A percentile compares a stretch with the other conserved stretches of the same genome.
These are phyloP conservation scores for Rhinolophus sinicus DNA, from an alignment of 2,113 vertebrate species.

Conservation along the genomic window DNA sequence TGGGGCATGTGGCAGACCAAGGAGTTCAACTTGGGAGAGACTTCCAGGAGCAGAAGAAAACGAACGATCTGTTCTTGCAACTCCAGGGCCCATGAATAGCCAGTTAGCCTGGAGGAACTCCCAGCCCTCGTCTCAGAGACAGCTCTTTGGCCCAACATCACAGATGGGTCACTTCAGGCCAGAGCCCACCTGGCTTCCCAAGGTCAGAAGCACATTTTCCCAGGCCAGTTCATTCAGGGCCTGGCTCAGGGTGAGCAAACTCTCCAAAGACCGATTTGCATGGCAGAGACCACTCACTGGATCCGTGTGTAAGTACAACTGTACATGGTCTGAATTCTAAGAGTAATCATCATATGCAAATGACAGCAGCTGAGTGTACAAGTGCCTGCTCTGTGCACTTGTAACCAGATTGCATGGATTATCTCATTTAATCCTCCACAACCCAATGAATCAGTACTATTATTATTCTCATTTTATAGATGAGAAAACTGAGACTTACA, in stretches of 20 bases:
- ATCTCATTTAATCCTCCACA: neutral
- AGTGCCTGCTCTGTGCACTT: neutral
- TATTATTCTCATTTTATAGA: neutral
- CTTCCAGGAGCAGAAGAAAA: conserved; percentile 1
- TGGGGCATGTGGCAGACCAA: neutral
- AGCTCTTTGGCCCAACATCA: neutral
- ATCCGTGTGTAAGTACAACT: neutral
- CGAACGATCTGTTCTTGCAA: neutral
- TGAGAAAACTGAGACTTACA: conserved; percentile 25
- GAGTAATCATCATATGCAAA: neutral
- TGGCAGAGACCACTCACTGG: neutral
- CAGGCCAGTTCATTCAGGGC: neutral
- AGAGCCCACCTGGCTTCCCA: neutral
- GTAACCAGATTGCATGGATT: neutral
- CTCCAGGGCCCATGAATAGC: neutral
- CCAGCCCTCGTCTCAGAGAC: neutral
- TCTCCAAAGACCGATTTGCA: neutral
- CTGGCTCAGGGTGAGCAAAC: neutral
- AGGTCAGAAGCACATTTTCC: neutral
- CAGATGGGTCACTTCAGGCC: neutral
- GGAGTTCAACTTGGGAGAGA: conserved; percentile 16
- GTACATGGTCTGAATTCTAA: neutral
- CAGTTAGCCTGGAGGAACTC: neutral
- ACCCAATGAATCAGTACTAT: neutral
- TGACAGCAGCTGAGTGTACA: neutral